Evolutionary conservation across 37 sponge, comb jelly and placozoan genomes (phyloP), one percentile per base, ranked within the genome.

Genomic region (Halisarca cf. caerulea): DNA sequence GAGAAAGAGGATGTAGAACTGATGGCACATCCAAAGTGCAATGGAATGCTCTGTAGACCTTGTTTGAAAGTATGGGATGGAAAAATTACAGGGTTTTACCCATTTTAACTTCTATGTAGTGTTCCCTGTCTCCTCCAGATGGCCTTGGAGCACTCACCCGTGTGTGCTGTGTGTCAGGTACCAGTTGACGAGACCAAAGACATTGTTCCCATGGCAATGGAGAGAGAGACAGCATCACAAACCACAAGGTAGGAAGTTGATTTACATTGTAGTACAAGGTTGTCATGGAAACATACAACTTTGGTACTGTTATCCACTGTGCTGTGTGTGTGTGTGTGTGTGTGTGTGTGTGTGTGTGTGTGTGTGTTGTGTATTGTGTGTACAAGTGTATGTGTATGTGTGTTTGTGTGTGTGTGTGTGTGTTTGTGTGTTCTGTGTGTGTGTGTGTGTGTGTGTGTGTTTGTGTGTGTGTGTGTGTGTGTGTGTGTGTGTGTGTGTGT

Each of bases 1-100:
- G 93, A 92, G 74, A 84, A 86, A 66, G 84, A 90, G 54, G 93
- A 92, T 80, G 72, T 61, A 1, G 90, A 92, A 11, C 83, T 92
- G 53, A 45, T 84, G 82, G 81, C 77, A 17, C 93, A 92, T 74
- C 44, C 70, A 30, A 57, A 70, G 37, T 92, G 93, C 82, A 87
- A 89, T 18, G 89, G 87, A 0, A 72, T 80, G n/a, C 64, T 92
- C 36, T 92, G 93, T 58, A 55, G 61, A 2, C 28, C 84, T 3
- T 92, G 93, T 54, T 82, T 92, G 33, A 55, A 87, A 28, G 78
- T 85, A 11, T 34, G 69, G 4, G 32, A 18, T 1, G 33, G 34
- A 6, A 2, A 27, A 7, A 30, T 30, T 68, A 8, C 2, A 68
- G 69, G 33, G 35, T 6, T 8, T 6, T 30, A 6, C 69, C 35